Conservation (phyloP, 2,113 vertebrate genomes). For the human region GRCh38 chr1:209067501-209068000, state of each 20-base stretch:
- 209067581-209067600: background rate
- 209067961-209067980: background rate
- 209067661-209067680: background rate
- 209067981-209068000: background rate
- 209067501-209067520: background rate
- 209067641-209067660: background rate
- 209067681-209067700: background rate
- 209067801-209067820: background rate
- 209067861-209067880: background rate
- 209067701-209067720: background rate
- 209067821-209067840: background rate
- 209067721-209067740: background rate
- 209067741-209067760: background rate
- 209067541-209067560: background rate
- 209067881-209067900: background rate
- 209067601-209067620: background rate
- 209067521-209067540: background rate
- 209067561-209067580: background rate
- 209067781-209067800: background rate
- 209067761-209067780: background rate
- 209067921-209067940: background rate
- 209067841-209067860: background rate
- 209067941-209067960: background rate
- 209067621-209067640: background rate
- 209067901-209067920: background rate